Conservation (phyloP, 2,888 invertebrate species). For the Nasonia oneida region DNA sequence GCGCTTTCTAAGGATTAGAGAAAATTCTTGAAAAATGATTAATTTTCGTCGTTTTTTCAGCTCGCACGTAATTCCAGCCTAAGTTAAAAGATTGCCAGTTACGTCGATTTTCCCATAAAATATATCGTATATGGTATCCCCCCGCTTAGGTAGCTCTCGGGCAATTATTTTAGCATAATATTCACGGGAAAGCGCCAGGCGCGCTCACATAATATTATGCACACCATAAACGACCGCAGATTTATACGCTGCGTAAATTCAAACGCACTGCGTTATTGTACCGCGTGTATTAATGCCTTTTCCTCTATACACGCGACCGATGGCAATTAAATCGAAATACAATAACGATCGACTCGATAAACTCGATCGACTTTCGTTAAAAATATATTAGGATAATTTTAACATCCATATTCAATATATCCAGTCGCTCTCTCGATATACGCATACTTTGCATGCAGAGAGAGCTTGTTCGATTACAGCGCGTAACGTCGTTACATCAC, state of each 20-base stretch:
- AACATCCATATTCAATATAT: neutral
- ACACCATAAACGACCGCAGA: neutral
- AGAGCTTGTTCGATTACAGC: slow-evolving; percentile 7
- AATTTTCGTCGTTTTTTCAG: neutral
- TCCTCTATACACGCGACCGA: neutral
- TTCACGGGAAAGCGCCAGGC: neutral
- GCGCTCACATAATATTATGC: neutral
- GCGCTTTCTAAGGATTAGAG: slow-evolving; percentile 20
- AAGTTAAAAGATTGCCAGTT: neutral
- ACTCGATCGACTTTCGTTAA: neutral
- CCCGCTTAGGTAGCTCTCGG: neutral
- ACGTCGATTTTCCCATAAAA: neutral
- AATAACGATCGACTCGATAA: neutral
- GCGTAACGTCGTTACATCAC: slow-evolving; percentile 36
- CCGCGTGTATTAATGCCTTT: neutral
- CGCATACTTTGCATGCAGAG: neutral
- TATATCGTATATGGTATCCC: neutral
- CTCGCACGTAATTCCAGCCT: neutral
- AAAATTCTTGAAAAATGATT: slow-evolving; percentile 21
- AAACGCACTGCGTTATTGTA: neutral
- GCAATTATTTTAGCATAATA: neutral
- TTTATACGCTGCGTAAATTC: slow-evolving; percentile 1
- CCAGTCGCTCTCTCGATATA: neutral
- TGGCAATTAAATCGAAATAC: neutral
- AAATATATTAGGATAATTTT: slow-evolving; percentile 2